Evolutionary conservation across 1,140 invertebrate genomes (phyloP), one percentile per base, ranked within the genome.

Genomic region (Uloborus diversus): DNA sequence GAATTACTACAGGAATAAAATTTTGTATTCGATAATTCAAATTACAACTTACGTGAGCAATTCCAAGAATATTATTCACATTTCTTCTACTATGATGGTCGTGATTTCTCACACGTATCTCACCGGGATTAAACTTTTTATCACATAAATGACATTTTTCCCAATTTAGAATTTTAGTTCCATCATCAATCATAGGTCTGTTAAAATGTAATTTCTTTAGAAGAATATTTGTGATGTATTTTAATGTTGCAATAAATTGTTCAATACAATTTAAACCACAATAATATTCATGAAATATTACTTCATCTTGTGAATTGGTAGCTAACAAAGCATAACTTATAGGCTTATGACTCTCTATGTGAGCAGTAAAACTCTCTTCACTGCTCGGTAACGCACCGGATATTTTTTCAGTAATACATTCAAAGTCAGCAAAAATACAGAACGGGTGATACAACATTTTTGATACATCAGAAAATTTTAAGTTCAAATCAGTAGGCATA

Each of bases 381-480:
- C 20, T 37, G 32, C 4, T 20, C 4, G 68, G 68, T n/a, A 57
- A 17, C 14, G 56, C 32, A 27, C 51, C 35, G 27, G 23, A 23
- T 27, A 59, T 42, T 71, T 71, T 71, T 59, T 59, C 13, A 30
- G 68, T 71, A 0, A 71, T n/a, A 20, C 68, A 49, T 59, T 71
- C 32, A 27, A 71, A 57, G 28, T 59, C 53, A 2, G 68, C 53
- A 25, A 57, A 71, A 42, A 59, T 17, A 49, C 32, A 57, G 59
- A 49, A 59, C 25, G 53, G 32, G 14, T 71, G 53, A 42, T 17
- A 71, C 2, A 71, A 28, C 33, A 71, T 37, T 71, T 71, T 71
- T 1, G 53, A 30, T 17, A 71, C 57, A 27, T 51, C 14, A n/a
- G 25, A 37, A n/a, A 71, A 71, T 42, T 71, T 71, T 25, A 71